Conservation (phyloP, 37 sponge, comb jelly and placozoan species). For the Agelas oroides region DNA sequence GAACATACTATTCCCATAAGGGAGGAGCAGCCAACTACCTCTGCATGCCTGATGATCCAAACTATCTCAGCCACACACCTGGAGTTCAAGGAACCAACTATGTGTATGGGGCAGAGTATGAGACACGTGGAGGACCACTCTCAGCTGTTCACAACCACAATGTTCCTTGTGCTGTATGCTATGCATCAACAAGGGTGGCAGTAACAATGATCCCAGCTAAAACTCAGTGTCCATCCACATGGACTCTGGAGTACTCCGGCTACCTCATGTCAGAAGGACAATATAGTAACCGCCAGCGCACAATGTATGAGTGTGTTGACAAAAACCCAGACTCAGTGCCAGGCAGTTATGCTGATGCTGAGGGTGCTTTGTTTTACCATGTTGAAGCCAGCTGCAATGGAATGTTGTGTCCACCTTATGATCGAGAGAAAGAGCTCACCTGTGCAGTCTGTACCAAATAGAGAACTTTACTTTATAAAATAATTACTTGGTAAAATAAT, state of each 20-base stretch:
- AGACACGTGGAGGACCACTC: background rate
- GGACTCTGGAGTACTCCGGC: constrained; percentile 53
- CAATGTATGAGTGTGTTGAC: constrained; percentile 48
- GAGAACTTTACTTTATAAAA: too few relatives aligned
- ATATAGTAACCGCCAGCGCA: background rate
- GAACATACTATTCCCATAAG: background rate
- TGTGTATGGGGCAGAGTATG: constrained; percentile 54
- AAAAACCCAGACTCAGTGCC: background rate
- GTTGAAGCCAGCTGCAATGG: constrained; percentile 55
- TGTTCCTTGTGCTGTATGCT: constrained; percentile 59
- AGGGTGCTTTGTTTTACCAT: constrained; percentile 53
- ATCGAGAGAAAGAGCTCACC: constrained; percentile 40
- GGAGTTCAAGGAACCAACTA: constrained; percentile 20
- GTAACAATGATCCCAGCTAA: constrained; percentile 33
- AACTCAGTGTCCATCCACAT: constrained; percentile 4
- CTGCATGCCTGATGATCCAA: constrained; percentile 44
- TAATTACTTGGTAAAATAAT: background rate
- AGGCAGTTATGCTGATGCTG: constrained; percentile 1
- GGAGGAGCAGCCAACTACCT: constrained; percentile 56
- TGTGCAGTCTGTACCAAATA: constrained; percentile 71
- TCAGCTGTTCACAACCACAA: background rate
- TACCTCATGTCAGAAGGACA: constrained; percentile 50
- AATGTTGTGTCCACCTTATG: constrained; percentile 52
- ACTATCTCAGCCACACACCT: constrained; percentile 28
- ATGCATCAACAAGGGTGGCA: constrained; percentile 15